phyloP scores from a whole-genome alignment of 2,888 invertebrate genomes.

The Teleiodes luculella region DNA sequence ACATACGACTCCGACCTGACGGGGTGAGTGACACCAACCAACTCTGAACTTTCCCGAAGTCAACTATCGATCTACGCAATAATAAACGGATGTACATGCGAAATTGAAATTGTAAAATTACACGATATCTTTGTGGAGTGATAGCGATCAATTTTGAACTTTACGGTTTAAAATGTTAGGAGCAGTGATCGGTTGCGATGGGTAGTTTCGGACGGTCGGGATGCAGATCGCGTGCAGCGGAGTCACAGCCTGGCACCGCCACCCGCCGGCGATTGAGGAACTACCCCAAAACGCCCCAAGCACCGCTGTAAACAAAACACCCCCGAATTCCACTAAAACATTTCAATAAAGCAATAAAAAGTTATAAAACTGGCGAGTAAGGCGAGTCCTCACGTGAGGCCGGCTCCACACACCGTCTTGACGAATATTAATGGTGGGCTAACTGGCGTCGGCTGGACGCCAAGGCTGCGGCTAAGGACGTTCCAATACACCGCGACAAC shows the following conservation, averaged over 20 bases:
- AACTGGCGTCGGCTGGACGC: constrained; percentile 27
- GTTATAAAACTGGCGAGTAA: constrained; percentile 40
- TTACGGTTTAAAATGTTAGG: constrained; percentile 30
- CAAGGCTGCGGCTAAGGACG: constrained; percentile 56
- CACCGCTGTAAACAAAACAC: constrained; percentile 58
- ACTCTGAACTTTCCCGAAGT: not conserved
- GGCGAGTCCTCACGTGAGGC: constrained; percentile 37
- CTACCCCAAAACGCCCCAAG: constrained; percentile 55
- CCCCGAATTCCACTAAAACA: constrained; percentile 32
- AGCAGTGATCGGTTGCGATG: constrained; percentile 43
- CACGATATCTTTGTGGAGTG: constrained; percentile 31
- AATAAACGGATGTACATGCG: constrained; percentile 26
- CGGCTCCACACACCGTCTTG: constrained; percentile 27
- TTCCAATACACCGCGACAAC: constrained; percentile 45
- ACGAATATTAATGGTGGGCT: constrained; percentile 41
- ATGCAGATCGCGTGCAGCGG: constrained; percentile 72
- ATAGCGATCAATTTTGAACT: constrained; percentile 46
- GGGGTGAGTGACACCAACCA: constrained; percentile 82
- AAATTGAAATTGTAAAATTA: constrained; percentile 40
- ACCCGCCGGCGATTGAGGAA: constrained; percentile 57
- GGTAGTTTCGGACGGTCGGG: constrained; percentile 48
- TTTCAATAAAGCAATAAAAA: constrained; percentile 31
- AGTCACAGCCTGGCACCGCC: constrained; percentile 73
- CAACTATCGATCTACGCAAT: constrained; percentile 13
- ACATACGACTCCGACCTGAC: constrained; percentile 91